Conservation (phyloP, 2,797 vertebrate genomes). For the Eutrigla gurnardus region DNA sequence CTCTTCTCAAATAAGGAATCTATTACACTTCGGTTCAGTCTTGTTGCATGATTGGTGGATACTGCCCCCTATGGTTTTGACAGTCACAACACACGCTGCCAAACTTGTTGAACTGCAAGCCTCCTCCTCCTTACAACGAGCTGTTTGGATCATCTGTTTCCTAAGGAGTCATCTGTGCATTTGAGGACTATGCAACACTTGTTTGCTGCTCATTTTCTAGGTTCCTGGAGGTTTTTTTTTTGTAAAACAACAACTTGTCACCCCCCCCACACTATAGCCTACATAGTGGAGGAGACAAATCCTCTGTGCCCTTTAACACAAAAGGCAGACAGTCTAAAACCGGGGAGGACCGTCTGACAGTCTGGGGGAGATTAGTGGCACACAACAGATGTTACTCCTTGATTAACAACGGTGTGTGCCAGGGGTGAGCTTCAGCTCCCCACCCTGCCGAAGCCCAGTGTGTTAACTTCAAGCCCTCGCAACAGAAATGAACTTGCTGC, state of each 20-base stretch:
- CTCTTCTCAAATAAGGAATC: neutral
- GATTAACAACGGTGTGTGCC: slow-evolving; percentile 83
- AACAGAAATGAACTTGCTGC: slow-evolving; percentile 51
- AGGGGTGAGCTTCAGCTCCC: slow-evolving; percentile 75
- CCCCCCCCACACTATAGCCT: slow-evolving; percentile 36
- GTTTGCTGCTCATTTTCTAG: slow-evolving; percentile 4
- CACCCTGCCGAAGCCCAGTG: slow-evolving; percentile 63
- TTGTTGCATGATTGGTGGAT: slow-evolving; percentile 51
- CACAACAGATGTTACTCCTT: slow-evolving; percentile 83
- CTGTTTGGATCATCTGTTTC: slow-evolving; percentile 19
- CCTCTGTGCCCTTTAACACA: slow-evolving; percentile 66
- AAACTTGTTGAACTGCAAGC: slow-evolving; percentile 40
- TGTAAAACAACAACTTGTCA: slow-evolving; percentile 22
- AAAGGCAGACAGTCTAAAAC: slow-evolving; percentile 77
- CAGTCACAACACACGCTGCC: slow-evolving; percentile 41
- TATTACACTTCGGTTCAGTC: neutral
- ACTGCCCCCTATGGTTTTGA: slow-evolving; percentile 71
- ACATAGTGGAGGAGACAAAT: slow-evolving; percentile 59
- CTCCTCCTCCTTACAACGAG: slow-evolving; percentile 2
- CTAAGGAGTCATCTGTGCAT: slow-evolving; percentile 5
- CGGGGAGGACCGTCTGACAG: slow-evolving; percentile 66
- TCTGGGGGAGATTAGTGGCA: slow-evolving; percentile 78
- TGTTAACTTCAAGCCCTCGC: slow-evolving; percentile 45
- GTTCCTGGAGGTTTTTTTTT: slow-evolving; percentile 5
- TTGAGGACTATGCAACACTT: slow-evolving; percentile 4